A percentile compares a stretch with the other conserved stretches of the same genome.
phyloP scores from a whole-genome alignment of 2,888 invertebrate genomes.

The Hydroisotoma schaefferi region DNA sequence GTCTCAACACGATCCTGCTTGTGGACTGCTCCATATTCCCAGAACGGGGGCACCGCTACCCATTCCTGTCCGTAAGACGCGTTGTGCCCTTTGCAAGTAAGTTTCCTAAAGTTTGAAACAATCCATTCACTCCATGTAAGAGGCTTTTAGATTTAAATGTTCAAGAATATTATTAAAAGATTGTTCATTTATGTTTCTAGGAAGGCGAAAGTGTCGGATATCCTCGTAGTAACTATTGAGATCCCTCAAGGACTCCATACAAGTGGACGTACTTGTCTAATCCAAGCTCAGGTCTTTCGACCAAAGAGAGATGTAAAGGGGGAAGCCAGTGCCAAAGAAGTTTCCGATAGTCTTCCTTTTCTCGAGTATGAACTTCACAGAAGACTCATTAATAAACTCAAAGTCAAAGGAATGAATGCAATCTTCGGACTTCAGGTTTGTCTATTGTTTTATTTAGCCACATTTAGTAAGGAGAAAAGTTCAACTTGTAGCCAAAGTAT shows the following conservation, averaged over 20 bases:
- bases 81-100: conserved; percentile 69
- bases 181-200: conserved; percentile 52
- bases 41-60: conserved; percentile 70
- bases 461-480: background rate
- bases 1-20: conserved; percentile 52
- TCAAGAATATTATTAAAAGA: conserved; percentile 10
- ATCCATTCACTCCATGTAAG: conserved; percentile 1
- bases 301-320: conserved; percentile 73
- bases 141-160: background rate
- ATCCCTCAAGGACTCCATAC: conserved; percentile 71
- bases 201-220: conserved; percentile 82
- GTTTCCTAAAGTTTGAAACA: conserved; percentile 40
- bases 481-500: background rate
- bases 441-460: background rate
- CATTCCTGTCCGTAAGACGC: conserved; percentile 67
- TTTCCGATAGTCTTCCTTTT: conserved; percentile 92
- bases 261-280: conserved; percentile 66
- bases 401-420: conserved; percentile 92
- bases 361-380: conserved; percentile 93
- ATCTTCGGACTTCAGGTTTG: conserved; percentile 76
- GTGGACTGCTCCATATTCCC: conserved; percentile 74
- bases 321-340: conserved; percentile 85
- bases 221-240: conserved; percentile 83
- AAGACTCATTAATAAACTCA: conserved; percentile 80
- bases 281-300: conserved; percentile 72